Evolutionary conservation across 1,140 invertebrate species (phyloP), one percentile per base, ranked within the genome.

Genomic region (Caerostris darwini): DNA sequence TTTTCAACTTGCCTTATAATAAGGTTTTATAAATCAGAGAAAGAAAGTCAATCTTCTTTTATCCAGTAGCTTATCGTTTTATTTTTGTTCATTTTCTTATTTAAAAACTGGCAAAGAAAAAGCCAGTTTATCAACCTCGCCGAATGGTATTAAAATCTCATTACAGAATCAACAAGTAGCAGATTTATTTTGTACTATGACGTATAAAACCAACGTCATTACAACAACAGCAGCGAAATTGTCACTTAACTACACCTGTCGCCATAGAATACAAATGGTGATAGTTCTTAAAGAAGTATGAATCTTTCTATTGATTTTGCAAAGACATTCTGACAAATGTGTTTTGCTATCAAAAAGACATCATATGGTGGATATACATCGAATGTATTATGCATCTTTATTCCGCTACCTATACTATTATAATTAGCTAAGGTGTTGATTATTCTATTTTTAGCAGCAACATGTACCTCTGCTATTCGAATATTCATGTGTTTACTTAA

Each of bases 241-340:
- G 69, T 50, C 69, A 77, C 69, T 77, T 77, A 77, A 10, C 3
- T 77, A 10, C 69, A 77, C 69, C 69, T 77, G 69, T 77, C 19
- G 8, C 34, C 19, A 34, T 12, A 50, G 34, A 12, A 77, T 34
- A 12, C 69, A 3, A 53, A 77, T 77, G 3, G 69, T 5, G 50
- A 53, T 77, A 50, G 8, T 77, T 53, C 69, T 50, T 77, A 50
- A 3, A 3, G 50, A 77, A 50, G 8, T 77, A 77, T 77, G 34
- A 34, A 2, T 53, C 19, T 77, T 10, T 7, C 34, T 34, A 77
- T 77, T 10, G 69, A 77, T 53, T 77, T 77, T 77, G 3, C 8
- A 19, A 77, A 19, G n/a, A 19, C 61, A 64, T 64, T 64, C 1
- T 64, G 2, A 67, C 7, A 77, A 77, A 8, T 53, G 7, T 53